Base-by-base conservation (phyloP, 2,797 vertebrate species). In the Gymnopithys bicolor region DNA sequence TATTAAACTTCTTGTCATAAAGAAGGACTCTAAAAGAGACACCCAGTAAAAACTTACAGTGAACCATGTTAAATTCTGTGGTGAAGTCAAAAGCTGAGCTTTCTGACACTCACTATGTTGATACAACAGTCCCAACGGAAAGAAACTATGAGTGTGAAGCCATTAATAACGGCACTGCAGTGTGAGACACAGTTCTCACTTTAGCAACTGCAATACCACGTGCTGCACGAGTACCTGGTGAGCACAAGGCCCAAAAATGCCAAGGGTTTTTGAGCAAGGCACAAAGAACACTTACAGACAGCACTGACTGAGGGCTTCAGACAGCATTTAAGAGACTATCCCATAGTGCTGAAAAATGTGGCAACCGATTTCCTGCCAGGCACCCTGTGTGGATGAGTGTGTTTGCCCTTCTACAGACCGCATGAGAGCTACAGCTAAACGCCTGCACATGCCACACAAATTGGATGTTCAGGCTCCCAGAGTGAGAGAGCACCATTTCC, bases 161-260 rank as follows among this genome's bases (percentile, higher is more conserved):
- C 51, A 52, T 32, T 69, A 56, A 13, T 14, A 66, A 45, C 27
- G 35, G 43, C 0, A 1, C 15, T 37, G 51, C 46, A 46, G 39
- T 1, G 1, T 3, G 27, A 75, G 46, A 63, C 14, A 5, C 49
- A 41, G 51, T n/a, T 94, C 84, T 69, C 58, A 37, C 49, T 71
- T 64, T 43, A 79, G 16, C 19, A 8, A 78, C 0, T 37, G 35
- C 6, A 30, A 22, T 5, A 33, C n/a, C 33, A 11, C 0, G 0
- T 45, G 13, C 51, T 46, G 30, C 33, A 19, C 5, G 1, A 16
- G 19, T 6, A 56, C 41, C 17, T 37, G 19, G 17, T 22, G 30
- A 86, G 33, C 0, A 0, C 13, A 41, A n/a, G 28, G 23, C n/a
- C 58, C 33, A 56, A 75, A 93, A 82, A 41, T 4, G 2, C 55